These are phyloP conservation scores for Zoanthus solanderi DNA, from an alignment of 92 coral and sea anemone species.

Conservation along the genomic window DNA sequence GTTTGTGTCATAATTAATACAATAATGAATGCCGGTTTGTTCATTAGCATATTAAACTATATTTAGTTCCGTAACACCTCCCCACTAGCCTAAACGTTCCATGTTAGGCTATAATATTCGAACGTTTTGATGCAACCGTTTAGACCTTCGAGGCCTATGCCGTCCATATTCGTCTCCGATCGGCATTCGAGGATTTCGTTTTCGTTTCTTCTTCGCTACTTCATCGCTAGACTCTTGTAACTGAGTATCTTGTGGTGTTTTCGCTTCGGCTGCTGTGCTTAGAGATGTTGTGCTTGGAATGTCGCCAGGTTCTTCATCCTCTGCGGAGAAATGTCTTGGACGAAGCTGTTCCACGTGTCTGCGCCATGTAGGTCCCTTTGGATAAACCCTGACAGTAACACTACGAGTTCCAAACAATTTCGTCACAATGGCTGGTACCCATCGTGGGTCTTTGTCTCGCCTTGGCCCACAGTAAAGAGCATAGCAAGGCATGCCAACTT, in stretches of 20 bases:
- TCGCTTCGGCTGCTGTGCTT: constrained; percentile 23
- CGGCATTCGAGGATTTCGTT: constrained; percentile 36
- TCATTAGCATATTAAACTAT: background rate
- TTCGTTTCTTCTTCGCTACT: constrained; percentile 29
- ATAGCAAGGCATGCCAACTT: constrained; percentile 44
- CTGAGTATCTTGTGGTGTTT: constrained; percentile 25
- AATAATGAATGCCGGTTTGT: too few relatives aligned
- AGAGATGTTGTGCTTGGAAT: constrained; percentile 24
- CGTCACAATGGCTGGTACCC: constrained; percentile 45
- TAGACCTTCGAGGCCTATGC: constrained; percentile 47
- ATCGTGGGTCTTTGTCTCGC: constrained; percentile 54
- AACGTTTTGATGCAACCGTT: constrained; percentile 31
- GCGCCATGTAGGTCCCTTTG: constrained; percentile 56
- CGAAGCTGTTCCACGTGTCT: constrained; percentile 57
- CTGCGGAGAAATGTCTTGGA: constrained; percentile 40
- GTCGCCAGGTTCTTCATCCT: constrained; percentile 59
- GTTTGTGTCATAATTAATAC: background rate
- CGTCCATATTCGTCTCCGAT: constrained; percentile 41
- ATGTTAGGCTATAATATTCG: constrained; percentile 20
- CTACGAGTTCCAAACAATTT: constrained; percentile 49
- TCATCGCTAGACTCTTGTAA: constrained; percentile 9
- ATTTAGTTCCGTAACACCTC: constrained; percentile 40
- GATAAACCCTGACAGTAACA: constrained; percentile 50
- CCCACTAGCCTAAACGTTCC: constrained; percentile 45
- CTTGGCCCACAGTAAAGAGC: constrained; percentile 62